phyloP scores from a whole-genome alignment of 2,113 vertebrate genomes.

The Caranx ignobilis region DNA sequence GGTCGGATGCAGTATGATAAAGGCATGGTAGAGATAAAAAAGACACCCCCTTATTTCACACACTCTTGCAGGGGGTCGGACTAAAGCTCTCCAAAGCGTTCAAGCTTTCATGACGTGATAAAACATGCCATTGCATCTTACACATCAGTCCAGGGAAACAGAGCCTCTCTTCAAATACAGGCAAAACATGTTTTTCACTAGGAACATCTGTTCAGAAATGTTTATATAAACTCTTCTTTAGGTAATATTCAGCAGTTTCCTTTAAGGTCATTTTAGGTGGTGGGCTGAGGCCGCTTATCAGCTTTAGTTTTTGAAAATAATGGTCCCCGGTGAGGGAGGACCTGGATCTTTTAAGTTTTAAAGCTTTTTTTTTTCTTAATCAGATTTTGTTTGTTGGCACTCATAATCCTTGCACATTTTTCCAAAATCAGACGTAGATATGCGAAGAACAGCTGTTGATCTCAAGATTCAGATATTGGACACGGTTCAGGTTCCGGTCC shows the following conservation, averaged over 20 bases:
- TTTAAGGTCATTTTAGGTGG: conserved; percentile 4
- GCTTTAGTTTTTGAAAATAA: too few relatives aligned
- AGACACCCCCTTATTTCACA: conserved; percentile 56
- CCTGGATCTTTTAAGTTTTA: too few relatives aligned
- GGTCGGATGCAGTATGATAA: conserved; percentile 65
- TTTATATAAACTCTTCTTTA: not conserved
- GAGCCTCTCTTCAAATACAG: not conserved
- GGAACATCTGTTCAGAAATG: not conserved
- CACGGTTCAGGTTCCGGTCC: too few relatives aligned
- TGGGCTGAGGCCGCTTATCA: too few relatives aligned
- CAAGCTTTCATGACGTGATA: conserved; percentile 24
- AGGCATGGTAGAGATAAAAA: conserved; percentile 62
- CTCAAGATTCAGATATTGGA: too few relatives aligned
- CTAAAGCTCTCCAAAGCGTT: conserved; percentile 38
- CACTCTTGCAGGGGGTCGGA: conserved; percentile 42
- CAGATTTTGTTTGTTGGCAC: too few relatives aligned
- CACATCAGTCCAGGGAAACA: conserved; percentile 23
- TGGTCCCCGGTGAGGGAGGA: too few relatives aligned
- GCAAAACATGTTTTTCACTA: conserved; percentile 9
- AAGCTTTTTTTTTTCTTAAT: too few relatives aligned
- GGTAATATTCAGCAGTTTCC: not conserved
- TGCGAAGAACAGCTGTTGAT: too few relatives aligned
- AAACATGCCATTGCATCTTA: conserved; percentile 43
- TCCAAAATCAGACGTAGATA: too few relatives aligned
- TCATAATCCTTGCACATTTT: too few relatives aligned